Evolutionary conservation across 1,140 invertebrate genomes (phyloP).

Genomic region (Papilio dardanus): DNA sequence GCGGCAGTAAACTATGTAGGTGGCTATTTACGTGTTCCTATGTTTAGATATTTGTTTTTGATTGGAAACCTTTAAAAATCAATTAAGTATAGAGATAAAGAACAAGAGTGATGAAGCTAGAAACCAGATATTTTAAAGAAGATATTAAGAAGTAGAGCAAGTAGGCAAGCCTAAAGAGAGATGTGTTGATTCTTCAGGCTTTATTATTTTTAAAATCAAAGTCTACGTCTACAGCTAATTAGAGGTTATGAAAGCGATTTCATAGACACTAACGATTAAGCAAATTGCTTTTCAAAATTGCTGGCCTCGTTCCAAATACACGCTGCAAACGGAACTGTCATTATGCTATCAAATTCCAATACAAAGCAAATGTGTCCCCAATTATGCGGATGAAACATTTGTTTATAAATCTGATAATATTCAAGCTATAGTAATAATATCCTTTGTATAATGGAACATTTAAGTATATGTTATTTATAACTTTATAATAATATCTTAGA

Average conservation of each 20-base stretch:
- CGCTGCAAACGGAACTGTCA: conserved; percentile 27
- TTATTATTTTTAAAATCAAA: background rate
- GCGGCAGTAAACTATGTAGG: background rate
- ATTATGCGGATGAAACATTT: conserved; percentile 21
- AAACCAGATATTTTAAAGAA: too few relatives aligned
- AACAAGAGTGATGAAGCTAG: too few relatives aligned
- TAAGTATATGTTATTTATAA: too few relatives aligned
- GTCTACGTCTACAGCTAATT: background rate
- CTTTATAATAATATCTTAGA: too few relatives aligned
- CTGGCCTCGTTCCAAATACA: conserved; percentile 20
- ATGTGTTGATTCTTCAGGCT: background rate
- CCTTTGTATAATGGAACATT: too few relatives aligned
- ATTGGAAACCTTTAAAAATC: too few relatives aligned
- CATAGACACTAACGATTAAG: conserved; percentile 12
- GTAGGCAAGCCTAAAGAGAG: too few relatives aligned
- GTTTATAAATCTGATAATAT: background rate
- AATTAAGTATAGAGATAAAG: too few relatives aligned
- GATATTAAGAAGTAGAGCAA: too few relatives aligned
- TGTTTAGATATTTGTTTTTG: too few relatives aligned
- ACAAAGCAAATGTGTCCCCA: conserved; percentile 27
- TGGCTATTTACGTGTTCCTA: too few relatives aligned
- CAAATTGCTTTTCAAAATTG: conserved; percentile 26
- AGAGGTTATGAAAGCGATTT: background rate
- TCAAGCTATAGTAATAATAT: background rate
- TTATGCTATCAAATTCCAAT: conserved; percentile 28